phyloP scores from a whole-genome alignment of 2,888 invertebrate species.

The Amorpha juglandis region DNA sequence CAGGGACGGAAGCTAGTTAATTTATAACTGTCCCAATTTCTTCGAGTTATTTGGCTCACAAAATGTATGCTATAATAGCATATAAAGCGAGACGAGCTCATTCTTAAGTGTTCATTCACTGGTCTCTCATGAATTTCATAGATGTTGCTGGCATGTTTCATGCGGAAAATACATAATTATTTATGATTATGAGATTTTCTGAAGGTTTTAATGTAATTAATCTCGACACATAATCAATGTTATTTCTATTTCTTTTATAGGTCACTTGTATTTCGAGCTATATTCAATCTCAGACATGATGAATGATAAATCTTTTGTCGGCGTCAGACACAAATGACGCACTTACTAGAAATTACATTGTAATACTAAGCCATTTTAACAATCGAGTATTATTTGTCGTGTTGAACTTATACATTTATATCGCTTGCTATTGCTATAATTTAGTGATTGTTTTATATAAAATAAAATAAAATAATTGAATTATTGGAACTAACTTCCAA shows the following conservation, averaged over 20 bases:
- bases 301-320: slow-evolving; percentile 19
- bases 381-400: neutral
- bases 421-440: neutral
- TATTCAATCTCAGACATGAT: neutral
- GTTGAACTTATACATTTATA: no score
- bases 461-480: no score
- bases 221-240: neutral
- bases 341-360: neutral
- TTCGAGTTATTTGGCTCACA: neutral
- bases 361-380: slow-evolving; percentile 2
- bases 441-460: neutral
- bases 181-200: no score
- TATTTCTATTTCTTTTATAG: neutral
- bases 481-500: no score
- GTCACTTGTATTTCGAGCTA: neutral
- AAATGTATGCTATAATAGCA: no score
- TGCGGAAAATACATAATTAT: no score
- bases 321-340: slow-evolving; percentile 6
- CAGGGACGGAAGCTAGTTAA: neutral
- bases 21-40: slow-evolving; percentile 13
- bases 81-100: no score
- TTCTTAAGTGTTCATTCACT: no score
- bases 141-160: no score
- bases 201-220: neutral
- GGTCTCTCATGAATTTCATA: no score